Base-by-base conservation (phyloP, 2,888 invertebrate species). In the Andrena dorsata region DNA sequence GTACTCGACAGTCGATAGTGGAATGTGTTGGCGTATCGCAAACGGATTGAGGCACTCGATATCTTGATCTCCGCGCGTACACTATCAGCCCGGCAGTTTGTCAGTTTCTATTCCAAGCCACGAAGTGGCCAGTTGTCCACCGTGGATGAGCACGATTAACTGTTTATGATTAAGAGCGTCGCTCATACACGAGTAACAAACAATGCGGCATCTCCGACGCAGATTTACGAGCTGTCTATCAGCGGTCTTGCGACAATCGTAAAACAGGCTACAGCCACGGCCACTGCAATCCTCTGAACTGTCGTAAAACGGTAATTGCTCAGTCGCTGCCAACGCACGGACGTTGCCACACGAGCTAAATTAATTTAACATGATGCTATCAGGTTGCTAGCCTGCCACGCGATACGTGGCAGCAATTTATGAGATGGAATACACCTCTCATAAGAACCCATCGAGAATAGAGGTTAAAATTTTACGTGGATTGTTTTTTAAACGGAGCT, bases 171-270 rank as follows among this genome's bases (percentile, higher is more conserved):
- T 66, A 85, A 83, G 69, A 30, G 7, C 58, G 58, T 47, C 35
- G 16, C 74, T 53, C 73, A 41, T 49, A 69, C 30, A 60, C n/a
- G 13, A 6, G 16, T 8, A n/a, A 16, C 49, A 49, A 75, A 78
- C 71, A 72, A 56, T 51, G 63, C 28, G 2, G 71, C 32, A 64
- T 69, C 30, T 51, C 66, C 13, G 20, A 16, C 73, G 20, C 63
- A 63, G 64, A 81, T 85, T 86, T 85, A 83, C 61, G 74, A 63
- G 68, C 71, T 53, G 83, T 64, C 79, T 83, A 78, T 83, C 80
- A 73, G 61, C 70, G 66, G 66, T 70, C 75, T 79, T 66, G 60
- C 30, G 76, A 71, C 72, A 78, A 75, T 83, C 85, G 79, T 85
- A 80, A 80, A 84, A 68, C 65, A 41, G 3, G 51, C 30, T 35